phyloP scores from a whole-genome alignment of 2,113 vertebrate genomes.

The Hippocampus zosterae region DNA sequence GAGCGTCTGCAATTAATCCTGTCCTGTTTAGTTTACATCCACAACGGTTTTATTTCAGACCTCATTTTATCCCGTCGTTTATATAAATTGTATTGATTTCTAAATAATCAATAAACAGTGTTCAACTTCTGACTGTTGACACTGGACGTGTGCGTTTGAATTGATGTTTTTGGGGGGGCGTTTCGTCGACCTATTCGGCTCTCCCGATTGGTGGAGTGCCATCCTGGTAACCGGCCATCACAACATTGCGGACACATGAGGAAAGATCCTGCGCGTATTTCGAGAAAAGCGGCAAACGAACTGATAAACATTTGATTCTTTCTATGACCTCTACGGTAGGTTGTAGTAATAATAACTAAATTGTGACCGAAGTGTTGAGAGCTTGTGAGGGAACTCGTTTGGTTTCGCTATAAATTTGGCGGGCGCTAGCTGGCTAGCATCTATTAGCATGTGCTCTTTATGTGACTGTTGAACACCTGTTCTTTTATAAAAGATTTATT shows the following conservation, averaged over 20 bases:
- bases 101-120: slow-evolving; percentile 78
- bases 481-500: not conserved
- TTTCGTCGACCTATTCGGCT: slow-evolving; percentile 19
- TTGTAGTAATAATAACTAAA: not conserved
- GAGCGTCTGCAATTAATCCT: slow-evolving; percentile 39
- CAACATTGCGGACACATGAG: slow-evolving; percentile 53
- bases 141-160: slow-evolving; percentile 8
- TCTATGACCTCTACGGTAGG: slow-evolving; percentile 14
- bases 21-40: slow-evolving; percentile 59
- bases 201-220: slow-evolving; percentile 59
- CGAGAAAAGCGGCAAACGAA: slow-evolving; percentile 15
- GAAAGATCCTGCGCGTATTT: not conserved
- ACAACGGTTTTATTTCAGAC: slow-evolving; percentile 69
- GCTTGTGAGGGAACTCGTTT: not conserved
- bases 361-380: not conserved
- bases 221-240: slow-evolving; percentile 69
- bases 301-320: not conserved
- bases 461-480: not conserved
- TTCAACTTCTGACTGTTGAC: slow-evolving; percentile 64
- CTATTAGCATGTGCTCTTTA: slow-evolving; percentile 34
- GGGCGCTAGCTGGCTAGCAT: slow-evolving; percentile 35
- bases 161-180: slow-evolving; percentile 9
- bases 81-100: slow-evolving; percentile 78
- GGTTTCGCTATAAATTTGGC: not conserved
- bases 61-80: slow-evolving; percentile 53